A percentile compares a stretch with the other conserved stretches of the same genome.
Conservation (phyloP, 2,113 vertebrate genomes). For the Otis tarda region DNA sequence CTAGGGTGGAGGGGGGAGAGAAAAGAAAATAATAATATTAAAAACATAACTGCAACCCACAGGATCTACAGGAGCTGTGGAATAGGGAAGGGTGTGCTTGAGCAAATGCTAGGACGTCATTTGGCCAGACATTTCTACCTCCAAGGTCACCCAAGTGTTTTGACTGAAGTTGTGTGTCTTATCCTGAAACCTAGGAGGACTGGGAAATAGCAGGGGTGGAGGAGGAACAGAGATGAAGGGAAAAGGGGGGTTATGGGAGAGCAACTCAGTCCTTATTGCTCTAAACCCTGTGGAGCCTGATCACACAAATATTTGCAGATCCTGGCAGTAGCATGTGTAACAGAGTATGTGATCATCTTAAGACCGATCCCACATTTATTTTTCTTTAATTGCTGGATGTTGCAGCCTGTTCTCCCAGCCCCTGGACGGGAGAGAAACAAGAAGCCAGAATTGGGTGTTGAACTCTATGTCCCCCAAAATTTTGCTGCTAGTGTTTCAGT, state of each 20-base stretch:
- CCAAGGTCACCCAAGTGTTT: conserved; percentile 64
- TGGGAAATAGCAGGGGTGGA: conserved; percentile 43
- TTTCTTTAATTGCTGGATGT: conserved; percentile 27
- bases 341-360: conserved; percentile 23
- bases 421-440: neutral
- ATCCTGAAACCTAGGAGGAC: conserved; percentile 28
- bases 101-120: conserved; percentile 31
- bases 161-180: conserved; percentile 33
- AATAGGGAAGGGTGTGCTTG: conserved; percentile 19
- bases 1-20: neutral
- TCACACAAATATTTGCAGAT: conserved; percentile 61
- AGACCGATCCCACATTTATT: conserved; percentile 4
- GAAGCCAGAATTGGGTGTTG: neutral
- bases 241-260: neutral
- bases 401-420: conserved; percentile 6
- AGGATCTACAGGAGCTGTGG: neutral
- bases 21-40: conserved; percentile 24
- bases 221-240: neutral
- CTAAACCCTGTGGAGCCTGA: conserved; percentile 35
- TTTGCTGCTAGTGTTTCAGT: neutral
- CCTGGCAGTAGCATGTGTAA: conserved; percentile 11
- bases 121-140: conserved; percentile 54
- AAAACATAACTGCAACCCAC: conserved; percentile 26
- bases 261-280: neutral
- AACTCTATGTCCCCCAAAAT: neutral